These are phyloP conservation scores for Drosophila funebris DNA, from an alignment of 1,140 invertebrate genomes.

Conservation along the genomic window DNA sequence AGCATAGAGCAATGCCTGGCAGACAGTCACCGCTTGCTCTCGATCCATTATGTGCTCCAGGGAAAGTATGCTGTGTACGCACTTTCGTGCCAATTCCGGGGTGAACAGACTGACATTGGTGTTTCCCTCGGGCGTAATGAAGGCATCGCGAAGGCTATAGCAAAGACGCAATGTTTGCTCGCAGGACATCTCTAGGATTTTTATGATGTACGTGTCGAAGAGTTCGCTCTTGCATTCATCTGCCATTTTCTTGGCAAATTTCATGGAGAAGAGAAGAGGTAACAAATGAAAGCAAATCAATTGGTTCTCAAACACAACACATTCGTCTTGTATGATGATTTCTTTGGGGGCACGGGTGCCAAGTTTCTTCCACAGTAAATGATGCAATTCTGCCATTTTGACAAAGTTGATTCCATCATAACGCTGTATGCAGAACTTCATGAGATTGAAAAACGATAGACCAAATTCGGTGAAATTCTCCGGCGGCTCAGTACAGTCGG, in stretches of 20 bases:
- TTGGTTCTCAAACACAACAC: conserved; percentile 85
- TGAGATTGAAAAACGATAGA: conserved; percentile 84
- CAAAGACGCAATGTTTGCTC: conserved; percentile 86
- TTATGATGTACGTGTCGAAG: conserved; percentile 87
- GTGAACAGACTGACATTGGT: conserved; percentile 78
- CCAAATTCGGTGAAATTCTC: conserved; percentile 78
- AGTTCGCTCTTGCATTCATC: conserved; percentile 83
- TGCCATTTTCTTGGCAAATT: conserved; percentile 61
- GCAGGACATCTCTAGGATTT: conserved; percentile 86
- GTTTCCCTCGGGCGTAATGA: conserved; percentile 55
- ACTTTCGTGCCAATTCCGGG: conserved; percentile 86
- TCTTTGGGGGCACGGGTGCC: conserved; percentile 65
- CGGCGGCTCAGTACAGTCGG: conserved; percentile 45
- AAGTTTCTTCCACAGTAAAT: conserved; percentile 79
- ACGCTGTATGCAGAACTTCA: conserved; percentile 84
- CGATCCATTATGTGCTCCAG: conserved; percentile 85
- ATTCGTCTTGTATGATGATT: conserved; percentile 78
- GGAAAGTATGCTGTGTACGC: conserved; percentile 86
- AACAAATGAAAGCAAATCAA: conserved; percentile 86
- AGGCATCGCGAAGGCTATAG: conserved; percentile 85
- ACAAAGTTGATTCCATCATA: conserved; percentile 69
- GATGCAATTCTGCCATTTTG: conserved; percentile 81
- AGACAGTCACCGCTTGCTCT: conserved; percentile 88
- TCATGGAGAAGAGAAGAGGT: conserved; percentile 85
- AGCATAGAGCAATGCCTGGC: conserved; percentile 88